Percentiles rank a stretch among this genome's conserved stretches.
These are phyloP conservation scores for Dolomedes plantarius DNA, from an alignment of 2,888 invertebrate genomes.

Conservation along the genomic window DNA sequence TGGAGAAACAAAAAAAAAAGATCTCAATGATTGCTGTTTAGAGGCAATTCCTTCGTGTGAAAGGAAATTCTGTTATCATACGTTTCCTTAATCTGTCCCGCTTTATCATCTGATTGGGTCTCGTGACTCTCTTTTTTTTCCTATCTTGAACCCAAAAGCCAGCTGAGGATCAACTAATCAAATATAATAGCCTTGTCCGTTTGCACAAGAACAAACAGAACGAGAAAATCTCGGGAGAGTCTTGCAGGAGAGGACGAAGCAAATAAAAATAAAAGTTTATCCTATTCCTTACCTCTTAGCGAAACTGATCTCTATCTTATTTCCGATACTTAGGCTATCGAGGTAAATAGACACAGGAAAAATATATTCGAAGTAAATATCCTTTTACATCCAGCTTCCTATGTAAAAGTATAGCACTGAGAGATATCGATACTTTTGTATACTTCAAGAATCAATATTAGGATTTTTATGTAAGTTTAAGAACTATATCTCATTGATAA, in stretches of 20 bases:
- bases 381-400: background rate
- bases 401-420: too few relatives aligned
- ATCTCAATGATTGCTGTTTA: too few relatives aligned
- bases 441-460: too few relatives aligned
- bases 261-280: conserved; percentile 13
- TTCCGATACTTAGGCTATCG: conserved; percentile 39
- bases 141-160: conserved; percentile 18
- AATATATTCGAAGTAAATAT: background rate
- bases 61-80: background rate
- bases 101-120: conserved; percentile 4
- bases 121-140: background rate
- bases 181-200: conserved; percentile 61
- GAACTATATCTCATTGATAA: too few relatives aligned
- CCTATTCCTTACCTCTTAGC: conserved; percentile 6
- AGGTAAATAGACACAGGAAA: conserved; percentile 18
- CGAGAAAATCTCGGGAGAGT: conserved; percentile 29
- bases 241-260: background rate
- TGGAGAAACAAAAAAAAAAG: too few relatives aligned
- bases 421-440: too few relatives aligned
- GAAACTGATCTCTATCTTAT: conserved; percentile 49
- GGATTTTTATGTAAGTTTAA: too few relatives aligned
- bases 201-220: conserved; percentile 30
- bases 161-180: conserved; percentile 66
- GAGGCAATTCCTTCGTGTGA: background rate
- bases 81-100: conserved; percentile 20